Evolutionary conservation across 2,888 invertebrate genomes (phyloP).

Genomic region (Pyrochroa serraticornis): DNA sequence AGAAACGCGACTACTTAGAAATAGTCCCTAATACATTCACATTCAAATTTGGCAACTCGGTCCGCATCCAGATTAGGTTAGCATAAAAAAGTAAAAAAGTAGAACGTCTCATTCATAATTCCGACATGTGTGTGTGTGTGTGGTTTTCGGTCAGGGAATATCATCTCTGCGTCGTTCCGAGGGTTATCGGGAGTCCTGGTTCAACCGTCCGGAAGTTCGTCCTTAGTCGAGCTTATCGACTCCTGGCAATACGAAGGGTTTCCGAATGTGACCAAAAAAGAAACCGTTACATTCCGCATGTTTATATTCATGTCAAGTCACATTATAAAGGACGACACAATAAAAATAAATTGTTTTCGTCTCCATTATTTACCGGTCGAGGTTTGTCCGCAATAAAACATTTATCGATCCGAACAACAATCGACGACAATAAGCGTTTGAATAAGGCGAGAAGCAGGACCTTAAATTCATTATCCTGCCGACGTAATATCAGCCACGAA

Average conservation of each 20-base stretch:
- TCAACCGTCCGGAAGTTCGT: no score
- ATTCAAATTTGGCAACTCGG: background rate
- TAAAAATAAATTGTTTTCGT: slow-evolving; percentile 18
- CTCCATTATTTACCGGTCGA: background rate
- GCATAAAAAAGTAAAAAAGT: slow-evolving; percentile 7
- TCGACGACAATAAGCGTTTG: background rate
- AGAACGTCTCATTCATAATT: slow-evolving; percentile 19
- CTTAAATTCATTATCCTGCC: no score
- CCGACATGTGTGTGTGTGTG: slow-evolving; percentile 17
- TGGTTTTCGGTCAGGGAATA: no score
- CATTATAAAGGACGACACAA: slow-evolving; percentile 4
- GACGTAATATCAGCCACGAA: no score
- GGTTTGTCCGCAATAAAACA: slow-evolving; percentile 3
- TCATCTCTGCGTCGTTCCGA: no score
- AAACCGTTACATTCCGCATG: slow-evolving; percentile 4
- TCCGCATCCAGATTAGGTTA: slow-evolving; percentile 8
- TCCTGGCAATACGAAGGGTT: slow-evolving; percentile 1
- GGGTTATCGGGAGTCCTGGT: no score
- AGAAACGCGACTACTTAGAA: no score
- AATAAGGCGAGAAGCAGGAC: no score
- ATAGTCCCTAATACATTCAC: background rate
- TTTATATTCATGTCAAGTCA: slow-evolving; percentile 18
- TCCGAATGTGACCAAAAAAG: slow-evolving; percentile 2
- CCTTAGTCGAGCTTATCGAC: no score
- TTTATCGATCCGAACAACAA: slow-evolving; percentile 4